Evolutionary conservation across 2,113 vertebrate genomes (phyloP).

Genomic region (Proteles cristata): DNA sequence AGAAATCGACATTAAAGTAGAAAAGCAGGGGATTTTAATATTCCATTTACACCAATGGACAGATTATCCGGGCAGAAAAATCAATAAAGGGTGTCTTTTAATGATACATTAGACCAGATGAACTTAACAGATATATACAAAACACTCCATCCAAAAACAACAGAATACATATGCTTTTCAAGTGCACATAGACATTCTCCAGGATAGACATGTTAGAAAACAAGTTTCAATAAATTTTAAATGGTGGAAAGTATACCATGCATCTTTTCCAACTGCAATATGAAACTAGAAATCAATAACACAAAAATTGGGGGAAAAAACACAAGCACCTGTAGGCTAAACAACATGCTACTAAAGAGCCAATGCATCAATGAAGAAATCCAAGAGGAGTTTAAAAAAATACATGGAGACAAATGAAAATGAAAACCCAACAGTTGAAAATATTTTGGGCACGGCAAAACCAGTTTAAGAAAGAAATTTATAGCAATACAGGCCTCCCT

Average conservation of each 20-base stretch:
- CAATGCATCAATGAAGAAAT: neutral
- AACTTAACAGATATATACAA: neutral
- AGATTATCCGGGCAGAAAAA: neutral
- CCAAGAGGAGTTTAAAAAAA: neutral
- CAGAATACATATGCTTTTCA: neutral
- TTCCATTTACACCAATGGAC: neutral
- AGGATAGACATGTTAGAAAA: neutral
- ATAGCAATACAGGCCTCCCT: neutral
- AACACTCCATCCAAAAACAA: neutral
- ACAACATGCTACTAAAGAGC: neutral
- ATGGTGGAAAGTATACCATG: neutral
- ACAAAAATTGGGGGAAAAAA: neutral
- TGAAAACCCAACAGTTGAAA: neutral
- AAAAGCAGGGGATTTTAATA: neutral
- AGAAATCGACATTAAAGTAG: neutral
- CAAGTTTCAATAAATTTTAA: neutral
- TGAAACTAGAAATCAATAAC: neutral
- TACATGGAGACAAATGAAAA: neutral
- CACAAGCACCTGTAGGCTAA: neutral
- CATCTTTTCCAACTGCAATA: neutral
- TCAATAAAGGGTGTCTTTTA: neutral
- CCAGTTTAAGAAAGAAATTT: neutral
- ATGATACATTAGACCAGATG: neutral
- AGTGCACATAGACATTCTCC: neutral
- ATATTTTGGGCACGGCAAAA: neutral